Conservation (phyloP, 2,113 vertebrate species). For the Brachyhypopomus gauderio region DNA sequence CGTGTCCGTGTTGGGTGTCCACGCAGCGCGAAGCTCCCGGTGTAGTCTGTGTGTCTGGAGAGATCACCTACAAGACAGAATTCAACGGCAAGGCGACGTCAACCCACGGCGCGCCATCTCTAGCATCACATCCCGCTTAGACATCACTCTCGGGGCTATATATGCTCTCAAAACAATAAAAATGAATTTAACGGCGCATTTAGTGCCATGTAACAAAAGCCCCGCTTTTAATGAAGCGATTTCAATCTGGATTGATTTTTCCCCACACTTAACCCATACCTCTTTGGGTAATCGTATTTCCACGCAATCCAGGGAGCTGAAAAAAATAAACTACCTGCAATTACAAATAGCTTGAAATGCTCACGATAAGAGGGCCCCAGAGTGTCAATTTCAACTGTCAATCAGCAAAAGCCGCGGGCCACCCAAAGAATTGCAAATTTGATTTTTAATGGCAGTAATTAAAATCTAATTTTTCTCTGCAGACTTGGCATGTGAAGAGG, state of each 20-base stretch:
- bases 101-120: conserved; percentile 62
- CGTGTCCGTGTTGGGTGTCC: conserved; percentile 78
- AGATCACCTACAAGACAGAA: conserved; percentile 86
- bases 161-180: conserved; percentile 87
- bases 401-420: conserved; percentile 92
- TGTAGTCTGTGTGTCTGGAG: conserved; percentile 78
- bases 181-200: conserved; percentile 84
- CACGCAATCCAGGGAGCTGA: conserved; percentile 83
- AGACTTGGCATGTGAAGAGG: conserved; percentile 72
- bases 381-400: conserved; percentile 99
- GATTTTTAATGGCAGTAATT: conserved; percentile 98
- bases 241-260: conserved; percentile 90
- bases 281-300: conserved; percentile 93
- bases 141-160: conserved; percentile 78
- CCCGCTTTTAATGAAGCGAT: conserved; percentile 88
- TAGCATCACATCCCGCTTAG: conserved; percentile 57
- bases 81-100: conserved; percentile 68
- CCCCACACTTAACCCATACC: conserved; percentile 87
- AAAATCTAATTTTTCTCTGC: conserved; percentile 90
- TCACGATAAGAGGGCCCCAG: conserved; percentile 90
- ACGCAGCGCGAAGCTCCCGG: conserved; percentile 82
- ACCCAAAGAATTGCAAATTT: conserved; percentile 98
- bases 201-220: conserved; percentile 86
- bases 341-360: conserved; percentile 97
- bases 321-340: conserved; percentile 94